Evolutionary conservation across 2,113 vertebrate genomes (phyloP).

Genomic region (Sphyrna mokarran): DNA sequence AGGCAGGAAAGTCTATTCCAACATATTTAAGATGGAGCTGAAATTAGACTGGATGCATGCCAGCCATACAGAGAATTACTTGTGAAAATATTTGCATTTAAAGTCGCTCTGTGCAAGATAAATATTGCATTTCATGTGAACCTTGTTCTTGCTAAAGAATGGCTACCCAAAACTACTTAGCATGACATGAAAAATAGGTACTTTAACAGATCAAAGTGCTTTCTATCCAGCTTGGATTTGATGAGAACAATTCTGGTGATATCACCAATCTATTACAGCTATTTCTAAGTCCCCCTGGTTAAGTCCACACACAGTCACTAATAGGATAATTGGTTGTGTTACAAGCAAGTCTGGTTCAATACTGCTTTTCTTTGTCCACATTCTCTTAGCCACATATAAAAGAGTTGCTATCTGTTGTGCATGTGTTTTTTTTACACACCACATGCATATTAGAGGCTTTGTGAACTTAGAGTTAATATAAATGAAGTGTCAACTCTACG

Average conservation of each 20-base stretch:
- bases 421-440: neutral
- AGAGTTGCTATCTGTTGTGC: neutral
- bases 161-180: neutral
- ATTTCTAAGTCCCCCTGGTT: neutral
- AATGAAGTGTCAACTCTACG: conserved; percentile 25
- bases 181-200: neutral
- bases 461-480: conserved; percentile 21
- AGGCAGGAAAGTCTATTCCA: neutral
- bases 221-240: neutral
- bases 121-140: conserved; percentile 10
- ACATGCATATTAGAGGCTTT: neutral
- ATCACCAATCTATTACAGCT: neutral
- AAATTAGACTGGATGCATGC: neutral
- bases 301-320: neutral
- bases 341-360: conserved; percentile 3
- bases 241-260: neutral
- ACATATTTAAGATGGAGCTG: conserved; percentile 22
- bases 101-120: conserved; percentile 25
- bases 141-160: conserved; percentile 15
- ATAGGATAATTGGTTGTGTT: conserved; percentile 22
- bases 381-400: neutral
- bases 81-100: conserved; percentile 29
- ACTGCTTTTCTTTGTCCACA: conserved; percentile 2
- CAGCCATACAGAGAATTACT: conserved; percentile 11
- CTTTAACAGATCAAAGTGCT: neutral